These are phyloP conservation scores for Mamestra brassicae DNA, from an alignment of 2,888 invertebrate genomes.

Conservation along the genomic window DNA sequence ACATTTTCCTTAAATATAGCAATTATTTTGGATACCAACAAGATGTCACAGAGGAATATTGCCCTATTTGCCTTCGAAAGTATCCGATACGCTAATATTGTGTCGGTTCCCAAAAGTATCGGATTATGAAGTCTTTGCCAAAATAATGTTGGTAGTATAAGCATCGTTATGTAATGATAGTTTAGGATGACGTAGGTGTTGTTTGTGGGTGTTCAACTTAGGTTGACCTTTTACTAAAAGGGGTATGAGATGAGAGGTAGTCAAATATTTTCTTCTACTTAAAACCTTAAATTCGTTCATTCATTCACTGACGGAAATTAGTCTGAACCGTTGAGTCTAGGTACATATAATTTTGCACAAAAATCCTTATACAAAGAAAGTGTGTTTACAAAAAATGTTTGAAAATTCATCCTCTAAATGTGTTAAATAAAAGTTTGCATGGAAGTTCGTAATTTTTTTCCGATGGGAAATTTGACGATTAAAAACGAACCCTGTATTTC, in stretches of 20 bases:
- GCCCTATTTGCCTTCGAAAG: conserved; percentile 59
- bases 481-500: too few species aligned
- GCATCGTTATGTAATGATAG: conserved; percentile 36
- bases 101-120: conserved; percentile 53
- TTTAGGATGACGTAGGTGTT: conserved; percentile 29
- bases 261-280: background rate
- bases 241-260: background rate
- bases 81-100: conserved; percentile 58
- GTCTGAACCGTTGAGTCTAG: too few species aligned
- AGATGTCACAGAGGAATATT: conserved; percentile 57
- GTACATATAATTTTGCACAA: background rate
- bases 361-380: background rate
- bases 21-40: conserved; percentile 56
- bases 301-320: too few species aligned
- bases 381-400: too few species aligned
- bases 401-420: too few species aligned
- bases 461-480: too few species aligned
- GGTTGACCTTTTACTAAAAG: background rate
- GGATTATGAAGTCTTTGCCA: conserved; percentile 54
- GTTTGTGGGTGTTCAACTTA: conserved; percentile 11
- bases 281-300: background rate
- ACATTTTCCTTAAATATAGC: conserved; percentile 22
- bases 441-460: too few species aligned
- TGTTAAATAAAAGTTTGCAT: too few species aligned
- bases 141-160: conserved; percentile 26